Evolutionary conservation across 2,888 invertebrate species (phyloP), one percentile per base, ranked within the genome.

Genomic region (Spatulosminthurus flaviceps): DNA sequence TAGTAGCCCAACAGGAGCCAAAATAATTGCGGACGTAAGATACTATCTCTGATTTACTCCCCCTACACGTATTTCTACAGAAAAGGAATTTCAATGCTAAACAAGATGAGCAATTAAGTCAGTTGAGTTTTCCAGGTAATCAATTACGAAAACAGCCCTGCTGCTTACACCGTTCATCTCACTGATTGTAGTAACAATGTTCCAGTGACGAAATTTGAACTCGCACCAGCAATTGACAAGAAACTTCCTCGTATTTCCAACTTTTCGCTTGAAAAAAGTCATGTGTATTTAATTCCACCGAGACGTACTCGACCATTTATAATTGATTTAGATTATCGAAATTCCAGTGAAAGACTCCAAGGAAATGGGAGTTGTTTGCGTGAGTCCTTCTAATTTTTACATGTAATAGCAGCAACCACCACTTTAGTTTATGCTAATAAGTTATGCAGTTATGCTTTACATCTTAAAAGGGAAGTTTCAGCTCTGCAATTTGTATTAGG

Each of bases 161-260:
- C 76, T 5, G 76, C 76, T 2, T 76, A 64, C 66, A 76, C 64
- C 19, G 76, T 76, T 22, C 76, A 76, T 41, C 64, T 76, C 24
- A 66, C 66, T 0, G 19, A 41, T 16, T 76, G 76, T 22, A 64
- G 64, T 34, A 66, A 76, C 1, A 64, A 64, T 22, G 22, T 76
- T 13, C 76, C 76, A 1, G 66, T 66, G n/a, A n/a, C 4, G 2
- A 64, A 34, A 22, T 41, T 42, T 22, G 76, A 76, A n/a, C 24
- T 76, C 19, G 64, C 61, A 26, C 76, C 76, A 2, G 76, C 76
- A 22, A 66, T 76, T 7, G 19, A 76, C 22, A 26, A 11, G 13
- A 41, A n/a, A 7, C 42, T 76, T 0, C 66, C 76, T 24, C 76
- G n/a, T 24, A 76, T 76, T 66, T 64, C 76, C 0, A 66, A 76